phyloP scores from a whole-genome alignment of 2,888 invertebrate species.

The Troides helena region DNA sequence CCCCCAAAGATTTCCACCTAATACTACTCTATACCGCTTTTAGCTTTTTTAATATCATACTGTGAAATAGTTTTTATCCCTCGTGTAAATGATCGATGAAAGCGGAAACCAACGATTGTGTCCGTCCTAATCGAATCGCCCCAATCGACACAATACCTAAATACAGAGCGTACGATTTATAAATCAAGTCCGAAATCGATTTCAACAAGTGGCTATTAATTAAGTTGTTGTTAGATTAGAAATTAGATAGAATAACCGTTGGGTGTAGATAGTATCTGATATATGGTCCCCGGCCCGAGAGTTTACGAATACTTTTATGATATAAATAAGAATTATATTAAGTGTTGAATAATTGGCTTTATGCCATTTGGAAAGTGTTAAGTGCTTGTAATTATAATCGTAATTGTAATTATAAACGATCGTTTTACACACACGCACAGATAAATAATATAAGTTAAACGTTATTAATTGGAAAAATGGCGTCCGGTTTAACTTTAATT shows the following conservation, averaged over 20 bases:
- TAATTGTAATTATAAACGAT: slow-evolving; percentile 20
- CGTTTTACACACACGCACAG: neutral
- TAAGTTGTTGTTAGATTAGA: slow-evolving; percentile 79
- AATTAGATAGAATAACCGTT: slow-evolving; percentile 71
- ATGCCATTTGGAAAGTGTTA: slow-evolving; percentile 24
- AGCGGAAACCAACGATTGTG: slow-evolving; percentile 45
- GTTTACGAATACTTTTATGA: slow-evolving; percentile 39
- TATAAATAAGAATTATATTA: slow-evolving; percentile 27
- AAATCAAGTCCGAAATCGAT: slow-evolving; percentile 78
- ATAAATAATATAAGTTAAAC: neutral
- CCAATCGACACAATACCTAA: slow-evolving; percentile 61
- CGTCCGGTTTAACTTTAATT: neutral
- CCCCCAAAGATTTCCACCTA: no score
- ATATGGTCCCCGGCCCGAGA: slow-evolving; percentile 47
- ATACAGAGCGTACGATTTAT: slow-evolving; percentile 75
- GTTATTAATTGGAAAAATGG: neutral
- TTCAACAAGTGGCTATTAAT: slow-evolving; percentile 80
- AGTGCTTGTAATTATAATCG: slow-evolving; percentile 24
- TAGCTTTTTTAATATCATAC: slow-evolving; percentile 3
- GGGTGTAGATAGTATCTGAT: slow-evolving; percentile 65
- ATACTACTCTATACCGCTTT: neutral
- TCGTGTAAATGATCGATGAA: slow-evolving; percentile 46
- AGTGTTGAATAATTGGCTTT: slow-evolving; percentile 27
- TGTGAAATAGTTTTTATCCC: slow-evolving; percentile 15
- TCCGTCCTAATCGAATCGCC: slow-evolving; percentile 61